phyloP scores from a whole-genome alignment of 2,113 vertebrate species.

The Chaetodon auriga region DNA sequence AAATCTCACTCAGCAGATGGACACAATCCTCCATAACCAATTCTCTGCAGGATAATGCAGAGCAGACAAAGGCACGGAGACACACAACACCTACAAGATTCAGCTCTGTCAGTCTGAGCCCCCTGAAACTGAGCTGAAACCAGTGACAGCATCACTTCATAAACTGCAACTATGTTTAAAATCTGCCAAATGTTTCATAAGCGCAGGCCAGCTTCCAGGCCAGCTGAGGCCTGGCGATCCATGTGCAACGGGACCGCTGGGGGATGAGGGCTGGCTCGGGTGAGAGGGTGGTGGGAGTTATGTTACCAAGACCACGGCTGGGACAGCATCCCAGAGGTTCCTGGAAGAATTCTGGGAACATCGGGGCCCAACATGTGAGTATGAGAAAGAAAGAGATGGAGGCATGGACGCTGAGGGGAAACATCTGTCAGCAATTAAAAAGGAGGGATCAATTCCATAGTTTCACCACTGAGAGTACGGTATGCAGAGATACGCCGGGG shows the following conservation, averaged over 20 bases:
- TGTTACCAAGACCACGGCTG: conserved; percentile 65
- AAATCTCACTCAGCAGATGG: conserved; percentile 73
- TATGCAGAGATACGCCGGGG: conserved; percentile 31
- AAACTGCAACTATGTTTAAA: conserved; percentile 44
- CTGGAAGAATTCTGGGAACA: conserved; percentile 70
- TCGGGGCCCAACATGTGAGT: conserved; percentile 50
- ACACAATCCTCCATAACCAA: conserved; percentile 72
- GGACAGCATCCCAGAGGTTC: conserved; percentile 73
- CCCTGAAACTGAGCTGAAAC: conserved; percentile 27
- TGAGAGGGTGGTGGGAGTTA: conserved; percentile 63
- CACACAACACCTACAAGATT: conserved; percentile 53
- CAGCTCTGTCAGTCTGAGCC: conserved; percentile 38
- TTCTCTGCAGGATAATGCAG: conserved; percentile 61
- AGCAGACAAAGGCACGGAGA: conserved; percentile 58
- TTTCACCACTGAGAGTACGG: conserved; percentile 37
- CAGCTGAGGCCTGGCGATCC: conserved; percentile 46
- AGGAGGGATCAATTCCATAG: conserved; percentile 44
- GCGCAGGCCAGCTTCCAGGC: conserved; percentile 37
- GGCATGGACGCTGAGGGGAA: conserved; percentile 20
- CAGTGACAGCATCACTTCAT: conserved; percentile 41
- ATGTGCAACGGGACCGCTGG: conserved; percentile 28
- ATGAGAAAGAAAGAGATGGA: conserved; percentile 34
- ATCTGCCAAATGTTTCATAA: conserved; percentile 62
- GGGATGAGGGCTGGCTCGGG: conserved; percentile 45
- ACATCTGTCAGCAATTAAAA: conserved; percentile 78